A percentile compares a stretch with the other conserved stretches of the same genome.
Conservation (phyloP, 2,888 invertebrate genomes). For the Ceramica pisi region DNA sequence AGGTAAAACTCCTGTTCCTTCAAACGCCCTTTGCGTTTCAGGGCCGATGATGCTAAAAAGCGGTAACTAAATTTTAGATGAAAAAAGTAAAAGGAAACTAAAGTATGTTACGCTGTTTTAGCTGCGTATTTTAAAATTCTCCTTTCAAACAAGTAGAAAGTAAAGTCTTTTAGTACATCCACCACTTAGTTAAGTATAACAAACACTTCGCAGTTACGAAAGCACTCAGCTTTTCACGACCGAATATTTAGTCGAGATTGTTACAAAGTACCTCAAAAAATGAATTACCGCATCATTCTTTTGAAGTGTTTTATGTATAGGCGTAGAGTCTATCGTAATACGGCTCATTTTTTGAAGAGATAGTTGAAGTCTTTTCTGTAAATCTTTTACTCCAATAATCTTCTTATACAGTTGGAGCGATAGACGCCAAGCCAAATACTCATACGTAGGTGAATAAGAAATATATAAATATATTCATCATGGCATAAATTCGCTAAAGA, state of each 20-base stretch:
- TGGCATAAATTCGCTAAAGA: conserved; percentile 4
- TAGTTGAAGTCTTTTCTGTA: conserved; percentile 9
- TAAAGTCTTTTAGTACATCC: conserved; percentile 41
- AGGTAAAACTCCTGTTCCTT: neutral
- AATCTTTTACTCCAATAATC: neutral
- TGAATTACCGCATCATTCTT: conserved; percentile 29
- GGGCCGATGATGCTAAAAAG: neutral
- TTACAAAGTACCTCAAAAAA: conserved; percentile 49
- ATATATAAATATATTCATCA: conserved; percentile 18
- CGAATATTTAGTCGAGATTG: conserved; percentile 55
- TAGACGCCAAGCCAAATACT: conserved; percentile 11
- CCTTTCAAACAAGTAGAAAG: conserved; percentile 28
- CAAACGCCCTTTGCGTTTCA: neutral
- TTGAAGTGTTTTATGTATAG: conserved; percentile 35
- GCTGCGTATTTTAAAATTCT: conserved; percentile 26
- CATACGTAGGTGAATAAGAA: conserved; percentile 23
- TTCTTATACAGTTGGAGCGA: conserved; percentile 1
- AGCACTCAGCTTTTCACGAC: conserved; percentile 56
- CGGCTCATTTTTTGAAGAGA: conserved; percentile 1
- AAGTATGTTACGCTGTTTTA: conserved; percentile 14
- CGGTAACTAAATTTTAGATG: conserved; percentile 5
- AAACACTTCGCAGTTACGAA: conserved; percentile 54
- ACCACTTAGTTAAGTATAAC: conserved; percentile 56
- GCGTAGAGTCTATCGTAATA: neutral
- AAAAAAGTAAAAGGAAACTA: conserved; percentile 3